Evolutionary conservation across 2,888 invertebrate species (phyloP).

Genomic region (Tubulanus polymorphus): DNA sequence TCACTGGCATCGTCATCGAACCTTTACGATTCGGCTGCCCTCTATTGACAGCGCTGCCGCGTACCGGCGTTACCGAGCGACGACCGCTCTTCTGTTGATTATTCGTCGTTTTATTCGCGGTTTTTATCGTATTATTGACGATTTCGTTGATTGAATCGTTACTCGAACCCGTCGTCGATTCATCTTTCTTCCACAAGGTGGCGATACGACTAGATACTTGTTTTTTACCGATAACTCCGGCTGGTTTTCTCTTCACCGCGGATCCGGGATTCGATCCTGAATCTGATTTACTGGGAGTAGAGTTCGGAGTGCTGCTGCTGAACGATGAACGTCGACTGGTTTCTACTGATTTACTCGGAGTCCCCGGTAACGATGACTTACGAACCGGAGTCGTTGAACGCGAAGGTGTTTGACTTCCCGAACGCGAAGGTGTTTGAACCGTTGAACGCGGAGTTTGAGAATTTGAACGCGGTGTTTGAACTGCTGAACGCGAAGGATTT

Average conservation of each 20-base stretch:
- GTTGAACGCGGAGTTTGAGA: background rate
- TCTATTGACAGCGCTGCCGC: background rate
- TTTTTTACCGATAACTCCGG: constrained; percentile 27
- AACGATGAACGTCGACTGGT: background rate
- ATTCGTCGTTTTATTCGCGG: background rate
- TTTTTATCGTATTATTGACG: background rate
- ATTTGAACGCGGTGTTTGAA: background rate
- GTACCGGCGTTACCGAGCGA: background rate
- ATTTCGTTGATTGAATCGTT: background rate
- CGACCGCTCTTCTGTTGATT: background rate
- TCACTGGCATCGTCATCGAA: background rate
- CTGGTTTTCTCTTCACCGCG: constrained; percentile 6
- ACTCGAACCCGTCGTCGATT: background rate
- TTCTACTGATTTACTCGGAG: background rate
- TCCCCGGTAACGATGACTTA: no score
- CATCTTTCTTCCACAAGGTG: constrained; percentile 72
- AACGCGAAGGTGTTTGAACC: background rate
- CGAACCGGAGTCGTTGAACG: background rate
- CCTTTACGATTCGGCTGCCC: background rate
- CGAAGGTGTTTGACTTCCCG: background rate
- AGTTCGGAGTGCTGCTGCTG: background rate
- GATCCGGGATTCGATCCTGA: background rate
- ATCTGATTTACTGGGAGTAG: background rate
- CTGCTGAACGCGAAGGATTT: background rate
- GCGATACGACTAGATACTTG: constrained; percentile 68